Base-by-base conservation (phyloP, 2,888 invertebrate species). In the Drosophila hamatofila region DNA sequence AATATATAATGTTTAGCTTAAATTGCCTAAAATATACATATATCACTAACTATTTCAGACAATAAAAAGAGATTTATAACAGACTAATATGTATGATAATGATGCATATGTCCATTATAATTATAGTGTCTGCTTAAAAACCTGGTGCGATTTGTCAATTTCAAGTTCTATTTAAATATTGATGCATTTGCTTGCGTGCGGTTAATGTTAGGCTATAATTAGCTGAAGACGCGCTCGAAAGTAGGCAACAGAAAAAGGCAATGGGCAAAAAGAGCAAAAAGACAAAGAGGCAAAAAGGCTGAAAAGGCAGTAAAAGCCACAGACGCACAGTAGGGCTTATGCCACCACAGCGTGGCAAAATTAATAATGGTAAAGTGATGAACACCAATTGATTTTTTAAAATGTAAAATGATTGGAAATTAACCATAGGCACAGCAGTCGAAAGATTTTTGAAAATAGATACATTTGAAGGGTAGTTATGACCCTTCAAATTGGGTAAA, bases 181-280 rank as follows among this genome's bases (percentile, higher is more conserved):
- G 27, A 58, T 37, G 21, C 33, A 57, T 27, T 57, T 21, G 56
- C n/a, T 21, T 33, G 23, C 27, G 33, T 33, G 56, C 7, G 49
- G 3, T 7, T 33, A 33, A 49, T 49, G 33, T 8, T 2, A 0
- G 33, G 49, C 49, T 49, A 30, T 42, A 54, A 39, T 39, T 49
- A 41, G 56, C 21, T 57, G 16, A 16, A 18, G 30, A 14, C 12
- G 21, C 35, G 48, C 27, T 37, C 37, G 25, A 58, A 44, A 37
- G 27, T 27, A 14, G 68, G 54, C 52, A 73, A 54, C 44, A 18
- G 11, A 60, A 14, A 4, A n/a, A n/a, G n/a, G n/a, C n/a, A n/a
- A n/a, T n/a, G n/a, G n/a, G n/a, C n/a, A n/a, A n/a, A n/a, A n/a
- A n/a, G n/a, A n/a, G n/a, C n/a, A n/a, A n/a, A n/a, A n/a, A n/a